Conservation (phyloP, 2,888 invertebrate species). For the Baccha elongata region DNA sequence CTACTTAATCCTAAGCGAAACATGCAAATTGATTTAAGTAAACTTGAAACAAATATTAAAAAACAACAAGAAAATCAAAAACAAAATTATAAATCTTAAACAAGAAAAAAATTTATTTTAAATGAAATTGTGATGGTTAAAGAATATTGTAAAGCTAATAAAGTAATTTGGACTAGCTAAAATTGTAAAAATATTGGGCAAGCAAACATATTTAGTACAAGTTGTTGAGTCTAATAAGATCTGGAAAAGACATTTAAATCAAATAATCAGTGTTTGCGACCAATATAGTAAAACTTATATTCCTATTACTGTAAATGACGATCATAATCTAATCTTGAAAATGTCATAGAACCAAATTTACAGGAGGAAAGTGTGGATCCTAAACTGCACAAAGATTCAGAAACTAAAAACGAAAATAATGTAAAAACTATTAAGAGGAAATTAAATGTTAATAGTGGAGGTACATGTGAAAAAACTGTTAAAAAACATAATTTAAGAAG, state of each 20-base stretch:
- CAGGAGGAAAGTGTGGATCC: too few species aligned
- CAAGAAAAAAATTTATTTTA: not conserved
- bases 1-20: conserved; percentile 27
- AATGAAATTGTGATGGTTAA: conserved; percentile 12
- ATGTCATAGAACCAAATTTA: too few species aligned
- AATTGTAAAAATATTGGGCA: conserved; percentile 11
- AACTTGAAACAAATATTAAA: conserved; percentile 5
- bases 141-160: conserved; percentile 15
- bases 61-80: conserved; percentile 10
- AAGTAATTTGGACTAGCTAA: conserved; percentile 19
- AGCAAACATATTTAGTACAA: conserved; percentile 12
- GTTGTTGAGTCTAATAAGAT: conserved; percentile 4
- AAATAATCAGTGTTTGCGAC: not conserved
- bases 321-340: not conserved
- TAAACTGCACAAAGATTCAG: too few species aligned
- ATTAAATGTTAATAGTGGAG: too few species aligned
- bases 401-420: too few species aligned
- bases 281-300: not conserved
- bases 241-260: conserved; percentile 24
- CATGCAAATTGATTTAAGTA: conserved; percentile 12
- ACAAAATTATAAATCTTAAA: conserved; percentile 17
- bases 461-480: not conserved
- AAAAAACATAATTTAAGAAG: not conserved
- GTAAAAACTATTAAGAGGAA: too few species aligned
- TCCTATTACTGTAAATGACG: not conserved